Evolutionary conservation across 2,113 vertebrate genomes (phyloP), one percentile per base, ranked within the genome.

Genomic region (Gasterosteus aculeatus): DNA sequence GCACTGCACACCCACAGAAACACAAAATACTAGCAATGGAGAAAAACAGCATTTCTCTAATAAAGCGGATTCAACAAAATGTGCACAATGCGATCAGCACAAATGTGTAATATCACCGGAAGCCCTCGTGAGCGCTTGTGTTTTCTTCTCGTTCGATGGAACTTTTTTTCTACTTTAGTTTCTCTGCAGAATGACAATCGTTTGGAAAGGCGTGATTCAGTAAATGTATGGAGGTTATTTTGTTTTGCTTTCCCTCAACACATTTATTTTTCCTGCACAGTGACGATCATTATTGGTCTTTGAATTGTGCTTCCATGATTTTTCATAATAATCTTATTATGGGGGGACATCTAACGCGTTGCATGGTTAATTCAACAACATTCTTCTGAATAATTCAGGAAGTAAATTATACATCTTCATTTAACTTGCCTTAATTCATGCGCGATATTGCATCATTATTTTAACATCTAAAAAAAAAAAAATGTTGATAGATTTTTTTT

Each of bases 21-120:
- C 91, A 88, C 91, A 92, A 92, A 92, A 91, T 86, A 91, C 86
- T 79, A 89, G 91, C 88, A 86, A 85, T 73, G 51, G 33, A 68
- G 61, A 69, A 83, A 83, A 86, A 76, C 69, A 87, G 75, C 63
- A 73, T 82, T 83, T 46, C 80, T 90, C 88, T 90, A 90, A 91
- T 92, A 90, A 89, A 92, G 90, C 88, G 81, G 84, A 93, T 92
- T 91, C 91, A 90, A 92, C 91, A 89, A 91, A 92, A 91, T 78
- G 78, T 53, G 77, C 79, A 86, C 85, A 83, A 87, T 85, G 77
- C 80, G 88, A 91, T 93, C 92, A 93, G 89, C 91, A 92, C 90
- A 92, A 90, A 90, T 90, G 85, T 82, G 70, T 77, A 80, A 87
- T 79, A 87, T 38, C 90, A 87, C 78, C 35, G 29, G 72, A 79